Evolutionary conservation across 1,140 invertebrate species (phyloP).

Genomic region (Vanessa atalanta): DNA sequence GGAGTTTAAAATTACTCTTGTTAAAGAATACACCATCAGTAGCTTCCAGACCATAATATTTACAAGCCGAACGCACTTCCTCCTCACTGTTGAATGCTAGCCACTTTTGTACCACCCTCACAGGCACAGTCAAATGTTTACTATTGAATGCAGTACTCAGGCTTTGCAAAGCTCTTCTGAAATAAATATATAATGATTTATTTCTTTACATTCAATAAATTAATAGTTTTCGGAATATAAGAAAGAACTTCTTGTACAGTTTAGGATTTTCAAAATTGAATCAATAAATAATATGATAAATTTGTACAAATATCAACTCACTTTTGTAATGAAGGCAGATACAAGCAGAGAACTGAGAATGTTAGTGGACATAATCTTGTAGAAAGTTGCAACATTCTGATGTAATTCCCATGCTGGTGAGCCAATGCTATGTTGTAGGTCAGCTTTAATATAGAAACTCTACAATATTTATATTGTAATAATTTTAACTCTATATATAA

Average conservation of each 20-base stretch:
- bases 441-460: slow-evolving; percentile 45
- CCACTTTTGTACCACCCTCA: slow-evolving; percentile 52
- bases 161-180: slow-evolving; percentile 76
- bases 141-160: slow-evolving; percentile 82
- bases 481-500: slow-evolving; percentile 11
- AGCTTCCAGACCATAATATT: slow-evolving; percentile 56
- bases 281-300: background rate
- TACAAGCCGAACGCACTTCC: slow-evolving; percentile 48
- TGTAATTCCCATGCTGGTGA: slow-evolving; percentile 80
- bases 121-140: slow-evolving; percentile 77
- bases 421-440: slow-evolving; percentile 78
- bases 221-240: background rate
- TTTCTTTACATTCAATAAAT: background rate
- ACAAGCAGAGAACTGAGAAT: slow-evolving; percentile 60
- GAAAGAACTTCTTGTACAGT: too few relatives aligned
- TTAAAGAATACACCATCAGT: slow-evolving; percentile 52
- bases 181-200: slow-evolving; percentile 34
- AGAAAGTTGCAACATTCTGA: slow-evolving; percentile 71
- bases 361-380: slow-evolving; percentile 74
- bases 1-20: slow-evolving; percentile 54
- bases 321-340: slow-evolving; percentile 59
- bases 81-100: slow-evolving; percentile 52
- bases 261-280: too few relatives aligned
- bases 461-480: slow-evolving; percentile 42
- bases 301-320: slow-evolving; percentile 32